Evolutionary conservation across 2,888 invertebrate genomes (phyloP).

Genomic region (Stegana nigrithorax): DNA sequence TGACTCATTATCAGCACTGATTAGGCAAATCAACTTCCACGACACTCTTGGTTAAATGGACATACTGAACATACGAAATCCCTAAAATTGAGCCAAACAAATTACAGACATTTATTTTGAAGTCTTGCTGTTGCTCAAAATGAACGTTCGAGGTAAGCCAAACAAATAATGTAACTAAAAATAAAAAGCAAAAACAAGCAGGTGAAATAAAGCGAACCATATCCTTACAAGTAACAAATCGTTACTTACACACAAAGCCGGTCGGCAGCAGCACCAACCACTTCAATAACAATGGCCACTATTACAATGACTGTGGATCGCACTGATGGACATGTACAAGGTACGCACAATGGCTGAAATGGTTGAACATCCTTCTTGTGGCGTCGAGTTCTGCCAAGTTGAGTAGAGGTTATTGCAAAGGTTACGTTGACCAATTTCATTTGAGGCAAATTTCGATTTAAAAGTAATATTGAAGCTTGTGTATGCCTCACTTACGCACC

Average conservation of each 20-base stretch:
- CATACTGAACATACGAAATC: too few species aligned
- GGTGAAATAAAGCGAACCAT: too few species aligned
- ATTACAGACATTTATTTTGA: slow-evolving; percentile 8
- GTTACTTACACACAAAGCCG: too few species aligned
- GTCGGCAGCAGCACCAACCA: background rate
- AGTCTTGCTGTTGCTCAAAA: background rate
- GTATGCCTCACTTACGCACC: background rate
- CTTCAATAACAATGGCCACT: background rate
- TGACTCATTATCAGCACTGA: background rate
- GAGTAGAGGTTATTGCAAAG: too few species aligned
- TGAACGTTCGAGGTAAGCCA: background rate
- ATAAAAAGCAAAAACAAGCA: background rate
- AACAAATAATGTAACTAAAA: background rate
- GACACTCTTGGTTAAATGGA: background rate
- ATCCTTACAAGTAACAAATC: too few species aligned
- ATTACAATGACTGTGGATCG: background rate
- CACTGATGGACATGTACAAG: slow-evolving; percentile 33
- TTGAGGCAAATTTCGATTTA: slow-evolving; percentile 36
- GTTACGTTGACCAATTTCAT: slow-evolving; percentile 53
- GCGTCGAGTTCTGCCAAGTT: background rate
- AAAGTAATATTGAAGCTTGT: slow-evolving; percentile 33
- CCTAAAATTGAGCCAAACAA: slow-evolving; percentile 10
- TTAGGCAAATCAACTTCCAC: background rate
- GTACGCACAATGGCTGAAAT: too few species aligned
- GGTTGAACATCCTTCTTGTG: background rate